These are phyloP conservation scores for Mesocricetus auratus DNA, from an alignment of 2,113 vertebrate species.

Conservation along the genomic window DNA sequence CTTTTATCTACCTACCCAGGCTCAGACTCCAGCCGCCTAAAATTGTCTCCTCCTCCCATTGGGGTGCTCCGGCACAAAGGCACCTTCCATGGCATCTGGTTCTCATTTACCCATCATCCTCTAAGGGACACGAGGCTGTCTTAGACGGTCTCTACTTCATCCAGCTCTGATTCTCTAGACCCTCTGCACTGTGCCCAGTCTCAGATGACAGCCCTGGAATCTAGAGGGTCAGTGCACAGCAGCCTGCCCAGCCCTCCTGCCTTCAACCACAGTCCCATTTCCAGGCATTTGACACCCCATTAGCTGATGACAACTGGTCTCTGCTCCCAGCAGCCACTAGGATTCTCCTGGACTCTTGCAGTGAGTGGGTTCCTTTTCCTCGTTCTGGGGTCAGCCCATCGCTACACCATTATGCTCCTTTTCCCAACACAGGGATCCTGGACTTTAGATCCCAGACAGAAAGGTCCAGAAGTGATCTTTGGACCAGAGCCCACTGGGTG, in stretches of 20 bases:
- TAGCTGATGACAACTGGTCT: not conserved
- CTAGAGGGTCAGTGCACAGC: not conserved
- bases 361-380: no score
- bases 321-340: no score
- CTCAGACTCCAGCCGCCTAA: not conserved
- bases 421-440: fast-evolving
- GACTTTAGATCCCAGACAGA: not conserved
- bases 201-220: not conserved
- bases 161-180: not conserved
- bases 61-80: not conserved
- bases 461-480: not conserved
- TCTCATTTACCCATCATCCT: not conserved
- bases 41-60: not conserved
- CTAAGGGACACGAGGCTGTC: not conserved
- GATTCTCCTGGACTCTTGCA: not conserved
- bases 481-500: not conserved
- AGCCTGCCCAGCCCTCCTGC: not conserved
- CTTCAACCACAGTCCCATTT: not conserved
- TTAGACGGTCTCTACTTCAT: not conserved
- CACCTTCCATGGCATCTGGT: not conserved
- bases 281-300: not conserved
- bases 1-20: not conserved
- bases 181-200: fast-evolving
- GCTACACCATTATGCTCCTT: fast-evolving
- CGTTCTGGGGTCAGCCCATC: not conserved